Base-by-base conservation (phyloP, 2,113 vertebrate genomes). In the Solenodon paradoxus region DNA sequence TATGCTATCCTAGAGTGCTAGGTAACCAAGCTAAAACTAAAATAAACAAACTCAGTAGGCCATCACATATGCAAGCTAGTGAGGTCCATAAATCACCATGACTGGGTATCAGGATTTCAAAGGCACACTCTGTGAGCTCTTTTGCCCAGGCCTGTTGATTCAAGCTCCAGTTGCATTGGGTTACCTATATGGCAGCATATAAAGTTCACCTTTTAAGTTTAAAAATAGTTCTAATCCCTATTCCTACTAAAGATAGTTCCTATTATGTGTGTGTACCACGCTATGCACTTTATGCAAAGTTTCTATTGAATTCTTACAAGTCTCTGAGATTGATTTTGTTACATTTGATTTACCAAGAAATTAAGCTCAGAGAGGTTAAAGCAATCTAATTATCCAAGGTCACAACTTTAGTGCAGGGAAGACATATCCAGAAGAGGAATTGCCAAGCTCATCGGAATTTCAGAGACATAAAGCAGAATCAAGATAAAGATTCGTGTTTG, bases 81-180 rank as follows among this genome's bases (percentile, higher is more conserved):
- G 95, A 97, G 92, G 93, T 74, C 40, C 95, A 88, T 97, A 98
- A 98, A 97, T 98, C 97, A 98, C 53, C 80, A 61, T 19, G 68
- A 88, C 74, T 16, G 96, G 82, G 94, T 69, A 98, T 64, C 89
- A 97, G 81, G 57, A 97, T 98, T 97, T 97, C 97, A 97, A 98
- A 98, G 96, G 97, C 89, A 95, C 92, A 91, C 51, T 87, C 90
- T 51, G 90, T 49, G 96, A 96, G 55, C 83, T 90, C 42, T 89
- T 97, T 97, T 30, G 75, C 59, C 84, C 32, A 24, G 88, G 96
- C 97, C 86, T 98, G 71, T 95, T 97, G 91, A 95, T 95, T 97
- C 94, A 93, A 55, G 10, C 59, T 97, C 88, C 59, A 88, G 40
- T 88, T 98, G 85, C 97, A 96, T 28, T 87, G 92, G 95, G 92